Base-by-base conservation (phyloP, 2,113 vertebrate genomes). In the Elanus axillaris region DNA sequence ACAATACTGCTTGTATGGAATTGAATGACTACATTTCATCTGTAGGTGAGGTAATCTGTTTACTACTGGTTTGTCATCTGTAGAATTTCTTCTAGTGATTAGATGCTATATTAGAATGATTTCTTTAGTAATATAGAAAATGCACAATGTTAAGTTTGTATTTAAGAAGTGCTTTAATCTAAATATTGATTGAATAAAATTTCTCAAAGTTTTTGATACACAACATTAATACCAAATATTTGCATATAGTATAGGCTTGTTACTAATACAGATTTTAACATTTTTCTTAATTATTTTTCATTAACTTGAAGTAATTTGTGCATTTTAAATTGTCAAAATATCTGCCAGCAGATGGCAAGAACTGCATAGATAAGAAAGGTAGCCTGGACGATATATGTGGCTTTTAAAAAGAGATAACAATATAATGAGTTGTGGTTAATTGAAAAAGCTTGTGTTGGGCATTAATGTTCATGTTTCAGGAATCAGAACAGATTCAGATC, bases 331-430 rank as follows among this genome's bases (percentile, higher is more conserved):
- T 74, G 62, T 56, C 60, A 95, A 90, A 95, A 78, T 71, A 91
- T 53, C 79, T 96, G 45, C 89, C 95, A 97, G 93, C 88, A 96
- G 96, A 94, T 96, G 93, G 93, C 96, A 96, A 94, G 73, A 97
- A 96, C 43, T 50, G 60, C 88, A 76, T 93, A 79, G 80, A 60
- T 72, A 85, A 94, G 63, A 92, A 81, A 62, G 19, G 42, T 22
- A 84, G 21, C 14, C 31, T 81, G 36, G 22, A 31, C 68, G 56
- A 68, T 40, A 80, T 14, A 67, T 2, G 6, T 42, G 31, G 62
- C 92, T 93, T 94, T 83, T 20, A 18, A 73, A 62, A 77, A 50
- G 34, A 58, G 50, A 20, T 26, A 77, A 63, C 36, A 83, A 43
- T 63, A 76, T 8, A 63, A 71, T 36, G 40, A 72, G 19, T 68